A percentile compares a stretch with the other conserved stretches of the same genome.
Evolutionary conservation across 2,888 invertebrate species (phyloP).

Genomic region (Parelbella ahira): DNA sequence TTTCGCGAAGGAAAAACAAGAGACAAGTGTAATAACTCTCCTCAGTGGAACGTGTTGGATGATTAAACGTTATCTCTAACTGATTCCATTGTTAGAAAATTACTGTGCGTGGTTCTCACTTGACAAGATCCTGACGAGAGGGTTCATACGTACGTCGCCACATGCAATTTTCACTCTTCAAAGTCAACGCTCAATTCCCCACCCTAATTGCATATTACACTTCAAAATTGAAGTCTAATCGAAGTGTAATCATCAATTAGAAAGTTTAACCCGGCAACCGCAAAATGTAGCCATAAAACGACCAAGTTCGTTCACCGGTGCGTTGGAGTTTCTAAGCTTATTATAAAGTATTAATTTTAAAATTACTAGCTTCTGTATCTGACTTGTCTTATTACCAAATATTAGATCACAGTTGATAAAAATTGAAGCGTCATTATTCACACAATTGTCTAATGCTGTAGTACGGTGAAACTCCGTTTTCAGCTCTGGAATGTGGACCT

Average conservation of each 20-base stretch:
- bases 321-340: slow-evolving; percentile 5
- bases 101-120: slow-evolving; percentile 11
- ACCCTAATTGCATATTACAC: slow-evolving; percentile 28
- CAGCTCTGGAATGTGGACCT: too few species aligned
- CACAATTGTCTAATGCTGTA: too few species aligned
- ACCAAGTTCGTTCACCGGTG: slow-evolving; percentile 3
- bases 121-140: slow-evolving; percentile 14
- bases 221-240: slow-evolving; percentile 32
- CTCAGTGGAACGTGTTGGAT: too few species aligned
- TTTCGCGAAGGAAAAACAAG: too few species aligned
- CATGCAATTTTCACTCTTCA: slow-evolving; percentile 28
- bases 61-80: too few species aligned
- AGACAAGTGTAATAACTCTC: too few species aligned
- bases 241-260: slow-evolving; percentile 43
- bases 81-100: slow-evolving; percentile 16
- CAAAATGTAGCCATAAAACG: slow-evolving; percentile 42
- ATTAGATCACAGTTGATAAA: too few species aligned
- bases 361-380: too few species aligned
- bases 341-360: slow-evolving; percentile 1
- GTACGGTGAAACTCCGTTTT: too few species aligned
- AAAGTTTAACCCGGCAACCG: slow-evolving; percentile 31
- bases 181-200: slow-evolving; percentile 9
- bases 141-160: background rate
- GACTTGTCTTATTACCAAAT: too few species aligned
- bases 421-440: too few species aligned